phyloP scores from a whole-genome alignment of 2,113 vertebrate genomes.

The Grammomys dolichurus region DNA sequence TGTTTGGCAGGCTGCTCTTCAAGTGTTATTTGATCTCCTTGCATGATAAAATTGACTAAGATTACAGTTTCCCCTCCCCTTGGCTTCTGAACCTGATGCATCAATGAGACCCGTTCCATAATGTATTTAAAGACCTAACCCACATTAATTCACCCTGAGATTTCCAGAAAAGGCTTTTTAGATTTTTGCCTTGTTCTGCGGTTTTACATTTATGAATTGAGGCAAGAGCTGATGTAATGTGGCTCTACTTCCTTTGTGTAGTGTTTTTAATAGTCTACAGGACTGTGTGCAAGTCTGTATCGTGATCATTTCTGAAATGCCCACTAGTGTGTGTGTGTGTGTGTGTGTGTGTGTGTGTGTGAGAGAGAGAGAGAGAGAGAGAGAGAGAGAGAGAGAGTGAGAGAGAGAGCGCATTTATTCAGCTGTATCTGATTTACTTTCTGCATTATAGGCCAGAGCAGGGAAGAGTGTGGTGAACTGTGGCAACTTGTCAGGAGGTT shows the following conservation, averaged over 20 bases:
- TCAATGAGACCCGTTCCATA: constrained; percentile 77
- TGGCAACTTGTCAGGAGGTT: constrained; percentile 74
- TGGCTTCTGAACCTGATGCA: constrained; percentile 84
- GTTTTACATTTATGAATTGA: constrained; percentile 89
- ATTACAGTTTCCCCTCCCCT: constrained; percentile 83
- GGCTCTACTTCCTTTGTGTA: constrained; percentile 89
- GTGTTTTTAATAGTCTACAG: constrained; percentile 79
- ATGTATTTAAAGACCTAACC: constrained; percentile 74
- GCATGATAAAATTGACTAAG: constrained; percentile 88
- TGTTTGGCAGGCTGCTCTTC: constrained; percentile 90
- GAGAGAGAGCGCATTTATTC: not conserved
- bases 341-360: not conserved
- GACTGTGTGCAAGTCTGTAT: constrained; percentile 79
- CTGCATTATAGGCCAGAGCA: constrained; percentile 56
- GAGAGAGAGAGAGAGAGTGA: no score
- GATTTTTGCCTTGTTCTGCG: constrained; percentile 85
- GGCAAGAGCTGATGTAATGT: constrained; percentile 89
- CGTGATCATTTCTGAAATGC: constrained; percentile 62
- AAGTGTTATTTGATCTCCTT: constrained; percentile 91
- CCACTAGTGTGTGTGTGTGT: not conserved
- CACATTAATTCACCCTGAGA: constrained; percentile 76
- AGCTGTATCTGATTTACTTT: constrained; percentile 39
- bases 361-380: no score
- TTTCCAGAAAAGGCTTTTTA: constrained; percentile 81
- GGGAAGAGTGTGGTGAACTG: constrained; percentile 33